Evolutionary conservation across 2,888 invertebrate species (phyloP), one percentile per base, ranked within the genome.

Genomic region (Poecilobothrus nobilitatus): DNA sequence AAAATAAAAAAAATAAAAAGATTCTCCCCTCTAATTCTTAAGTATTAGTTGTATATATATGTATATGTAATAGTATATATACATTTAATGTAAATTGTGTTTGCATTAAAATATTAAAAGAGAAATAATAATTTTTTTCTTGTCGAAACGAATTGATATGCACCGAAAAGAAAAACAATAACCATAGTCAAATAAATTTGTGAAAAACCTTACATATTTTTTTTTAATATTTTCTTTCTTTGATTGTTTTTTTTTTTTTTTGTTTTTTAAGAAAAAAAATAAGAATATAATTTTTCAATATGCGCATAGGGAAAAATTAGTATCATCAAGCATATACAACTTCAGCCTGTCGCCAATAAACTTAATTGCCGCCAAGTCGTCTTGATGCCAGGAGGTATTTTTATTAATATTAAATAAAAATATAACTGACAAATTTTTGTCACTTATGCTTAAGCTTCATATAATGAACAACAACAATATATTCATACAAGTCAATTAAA

Each of bases 151-250:
- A 53, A 53, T 18, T 53, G 15, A 53, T 53, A 53, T 53, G 53
- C 53, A 53, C 53, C 53, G 53, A 53, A 53, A 53, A 18, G 53
- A 53, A 53, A 53, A 53, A 53, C n/a, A 53, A 53, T 53, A 53
- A 53, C 4, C 1, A n/a, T n/a, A 53, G 53, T 53, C 53, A 18
- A 53, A 53, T 15, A 53, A 53, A 53, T 53, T 53, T 53, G n/a
- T 53, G n/a, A 53, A 53, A 53, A 53, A 53, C 53, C 18, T 53
- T 18, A 53, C n/a, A 18, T 18, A 18, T 53, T 18, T 53, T 18
- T 53, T 41, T 18, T 53, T 37, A 12, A 10, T 37, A 37, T 37
- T 37, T 37, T 37, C 12, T 37, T 37, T 27, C 27, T 27, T 27
- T n/a, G n/a, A n/a, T n/a, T n/a, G n/a, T 34, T 34, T 34, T 34